Base-by-base conservation (phyloP, 2,888 invertebrate species). In the Leptopilina syphax region DNA sequence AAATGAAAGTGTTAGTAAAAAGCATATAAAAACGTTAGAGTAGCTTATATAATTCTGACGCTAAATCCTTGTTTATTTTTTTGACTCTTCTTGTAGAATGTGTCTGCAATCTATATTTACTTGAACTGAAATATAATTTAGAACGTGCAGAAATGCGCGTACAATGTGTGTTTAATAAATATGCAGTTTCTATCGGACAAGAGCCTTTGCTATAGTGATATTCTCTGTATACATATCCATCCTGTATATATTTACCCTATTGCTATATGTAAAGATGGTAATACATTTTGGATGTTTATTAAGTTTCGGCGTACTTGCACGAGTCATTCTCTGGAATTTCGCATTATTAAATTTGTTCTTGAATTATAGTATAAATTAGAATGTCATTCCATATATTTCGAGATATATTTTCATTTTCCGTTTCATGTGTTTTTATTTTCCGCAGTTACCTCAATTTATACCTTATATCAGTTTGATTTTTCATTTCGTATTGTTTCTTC, bases 131-230 rank as follows among this genome's bases (percentile, higher is more conserved):
- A 47, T 9, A 47, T 47, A 47, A 47, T 47, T 47, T 47, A 9
- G 47, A 47, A 47, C 47, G 7, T 47, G 47, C 9, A 47, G 47
- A 47, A 47, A 47, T 34, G 34, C 34, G 34, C 34, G 34, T 34
- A 34, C 34, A 34, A 34, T 34, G 34, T 47, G 47, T 47, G 9
- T 47, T 47, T 5, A 27, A 13, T 4, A 54, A 77, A 65, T 79
- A 34, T 34, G 34, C 34, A 78, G 77, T 80, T 79, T 78, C 79
- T 76, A 81, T 79, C 13, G 54, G 54, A 57, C 70, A 57, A 34
- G 27, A 60, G 13, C 70, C 18, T 67, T 44, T 3, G 18, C 70
- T 70, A 12, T 54, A 54, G 70, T 70, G n/a, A n/a, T 27, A 70
- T 47, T 24, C 27, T 27, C 47, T 65, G 65, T 77, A 77, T 78